These are phyloP conservation scores for Epinotia ramella DNA, from an alignment of 2,888 invertebrate genomes.

Conservation along the genomic window DNA sequence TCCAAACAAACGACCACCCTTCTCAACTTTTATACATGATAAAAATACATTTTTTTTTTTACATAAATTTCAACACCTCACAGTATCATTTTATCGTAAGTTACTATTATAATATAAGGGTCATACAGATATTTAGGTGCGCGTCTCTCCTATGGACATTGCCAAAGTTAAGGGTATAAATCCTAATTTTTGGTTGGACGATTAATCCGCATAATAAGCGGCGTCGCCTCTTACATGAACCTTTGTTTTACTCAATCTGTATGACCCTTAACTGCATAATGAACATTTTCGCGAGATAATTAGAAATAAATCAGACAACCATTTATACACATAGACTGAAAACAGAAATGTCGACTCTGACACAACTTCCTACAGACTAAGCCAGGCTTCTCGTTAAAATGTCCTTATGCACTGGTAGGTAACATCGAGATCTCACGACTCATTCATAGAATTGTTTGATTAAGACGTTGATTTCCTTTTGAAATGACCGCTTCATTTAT, in stretches of 20 bases:
- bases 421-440: neutral
- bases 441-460: neutral
- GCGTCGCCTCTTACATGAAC: too few relatives aligned
- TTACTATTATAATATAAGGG: neutral
- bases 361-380: neutral
- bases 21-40: neutral
- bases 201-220: too few relatives aligned
- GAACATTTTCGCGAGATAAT: neutral
- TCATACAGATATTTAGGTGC: too few relatives aligned
- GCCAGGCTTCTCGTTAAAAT: neutral
- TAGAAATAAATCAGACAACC: neutral
- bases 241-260: too few relatives aligned
- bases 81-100: neutral
- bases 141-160: too few relatives aligned
- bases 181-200: too few relatives aligned
- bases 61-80: neutral
- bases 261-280: neutral
- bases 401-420: neutral
- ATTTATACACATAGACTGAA: neutral
- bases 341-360: neutral
- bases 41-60: neutral
- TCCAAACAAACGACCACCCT: neutral
- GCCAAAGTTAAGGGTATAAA: too few relatives aligned
- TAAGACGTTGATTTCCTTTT: neutral
- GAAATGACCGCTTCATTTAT: neutral